phyloP scores from a whole-genome alignment of 2,113 vertebrate genomes.

The Zapus hudsonius region DNA sequence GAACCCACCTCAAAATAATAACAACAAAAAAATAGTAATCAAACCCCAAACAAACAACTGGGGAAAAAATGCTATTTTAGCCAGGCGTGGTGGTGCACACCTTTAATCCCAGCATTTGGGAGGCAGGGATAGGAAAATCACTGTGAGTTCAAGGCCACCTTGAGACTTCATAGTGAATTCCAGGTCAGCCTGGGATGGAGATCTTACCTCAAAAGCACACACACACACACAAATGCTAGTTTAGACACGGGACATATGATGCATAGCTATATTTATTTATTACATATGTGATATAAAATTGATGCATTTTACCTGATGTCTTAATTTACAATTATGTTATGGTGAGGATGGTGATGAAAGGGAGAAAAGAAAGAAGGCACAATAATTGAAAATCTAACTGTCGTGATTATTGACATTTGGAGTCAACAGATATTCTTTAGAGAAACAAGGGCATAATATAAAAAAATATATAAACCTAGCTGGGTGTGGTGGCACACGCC shows the following conservation, averaged over 20 bases:
- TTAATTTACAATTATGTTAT: neutral
- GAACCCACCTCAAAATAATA: neutral
- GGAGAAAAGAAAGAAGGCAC: neutral
- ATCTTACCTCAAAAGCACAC: too few relatives aligned
- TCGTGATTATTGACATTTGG: neutral
- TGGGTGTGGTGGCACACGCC: too few relatives aligned
- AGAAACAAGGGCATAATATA: neutral
- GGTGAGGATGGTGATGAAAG: neutral
- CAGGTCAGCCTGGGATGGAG: too few relatives aligned
- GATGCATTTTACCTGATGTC: neutral
- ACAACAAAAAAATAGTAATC: neutral
- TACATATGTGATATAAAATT: neutral
- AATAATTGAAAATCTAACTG: neutral
- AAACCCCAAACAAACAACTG: neutral
- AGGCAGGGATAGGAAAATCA: too few relatives aligned
- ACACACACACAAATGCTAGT: accelerated
- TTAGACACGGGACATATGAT: neutral
- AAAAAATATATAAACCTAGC: neutral
- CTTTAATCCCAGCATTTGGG: too few relatives aligned
- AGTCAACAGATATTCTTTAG: neutral
- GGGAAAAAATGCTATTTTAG: too few relatives aligned
- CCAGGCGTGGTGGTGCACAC: too few relatives aligned
- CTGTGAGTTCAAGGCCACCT: too few relatives aligned
- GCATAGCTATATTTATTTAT: neutral
- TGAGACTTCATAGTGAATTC: too few relatives aligned